phyloP scores from a whole-genome alignment of 1,140 invertebrate genomes.

The Bacillus rossius region DNA sequence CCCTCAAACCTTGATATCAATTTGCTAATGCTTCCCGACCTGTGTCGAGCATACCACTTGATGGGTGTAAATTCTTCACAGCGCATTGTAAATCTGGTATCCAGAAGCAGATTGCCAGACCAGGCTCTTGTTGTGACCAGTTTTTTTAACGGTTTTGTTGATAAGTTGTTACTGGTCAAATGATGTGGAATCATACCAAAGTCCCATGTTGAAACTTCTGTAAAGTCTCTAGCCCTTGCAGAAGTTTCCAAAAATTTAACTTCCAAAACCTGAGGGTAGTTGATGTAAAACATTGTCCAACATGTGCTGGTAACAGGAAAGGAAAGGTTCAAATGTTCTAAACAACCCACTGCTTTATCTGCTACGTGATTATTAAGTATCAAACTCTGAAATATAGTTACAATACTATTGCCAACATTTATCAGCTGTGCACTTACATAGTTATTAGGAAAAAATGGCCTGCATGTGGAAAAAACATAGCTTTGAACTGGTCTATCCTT shows the following conservation, averaged over 20 bases:
- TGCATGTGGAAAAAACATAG: too few relatives aligned
- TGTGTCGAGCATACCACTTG: not conserved
- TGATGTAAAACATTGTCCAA: not conserved
- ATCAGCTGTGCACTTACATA: too few relatives aligned
- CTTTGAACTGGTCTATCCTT: too few relatives aligned
- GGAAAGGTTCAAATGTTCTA: too few relatives aligned
- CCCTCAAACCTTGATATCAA: slow-evolving; percentile 25
- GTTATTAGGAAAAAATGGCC: too few relatives aligned
- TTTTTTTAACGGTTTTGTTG: slow-evolving; percentile 9
- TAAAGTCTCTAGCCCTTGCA: not conserved
- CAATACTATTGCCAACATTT: too few relatives aligned
- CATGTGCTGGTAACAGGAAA: not conserved
- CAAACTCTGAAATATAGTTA: too few relatives aligned
- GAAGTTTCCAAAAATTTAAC: not conserved
- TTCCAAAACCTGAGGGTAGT: not conserved
- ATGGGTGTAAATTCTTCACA: not conserved
- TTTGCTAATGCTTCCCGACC: slow-evolving; percentile 20
- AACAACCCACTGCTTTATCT: too few relatives aligned
- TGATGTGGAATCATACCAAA: not conserved
- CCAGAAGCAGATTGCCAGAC: slow-evolving; percentile 16
- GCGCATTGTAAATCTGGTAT: not conserved
- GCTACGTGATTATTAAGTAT: too few relatives aligned
- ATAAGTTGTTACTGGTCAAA: not conserved
- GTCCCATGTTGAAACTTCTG: not conserved
- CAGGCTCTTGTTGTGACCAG: slow-evolving; percentile 13